Evolutionary conservation across 2,797 vertebrate genomes (phyloP), one percentile per base, ranked within the genome.

Genomic region (Hydrolagus colliei): DNA sequence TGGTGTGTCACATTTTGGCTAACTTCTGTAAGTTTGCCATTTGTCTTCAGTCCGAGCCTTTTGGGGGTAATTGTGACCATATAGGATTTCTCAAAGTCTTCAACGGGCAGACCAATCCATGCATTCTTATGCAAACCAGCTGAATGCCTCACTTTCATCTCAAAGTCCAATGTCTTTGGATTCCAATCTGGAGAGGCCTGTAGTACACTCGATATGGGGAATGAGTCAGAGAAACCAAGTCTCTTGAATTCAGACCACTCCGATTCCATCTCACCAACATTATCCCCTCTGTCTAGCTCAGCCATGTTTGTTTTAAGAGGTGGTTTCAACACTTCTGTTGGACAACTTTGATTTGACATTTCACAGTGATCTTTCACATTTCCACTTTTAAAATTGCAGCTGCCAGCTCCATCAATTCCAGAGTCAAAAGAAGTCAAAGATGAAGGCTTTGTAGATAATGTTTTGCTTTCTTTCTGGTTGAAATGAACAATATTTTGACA

Each of bases 101-200:
- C 92, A 16, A 93, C 88, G 0, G 93, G 93, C 22, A 95, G 86
- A 87, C 93, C 92, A 0, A 95, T 92, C 94, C 94, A 95, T 0
- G 93, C 93, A 86, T 96, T 95, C 59, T 35, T 88, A 9, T 92
- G 89, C 1, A 87, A 76, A 0, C 89, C 89, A 0, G 91, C 90
- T 0, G 90, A 91, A 9, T 91, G 89, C 75, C 89, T 92, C 32
- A 94, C 92, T 72, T 89, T 91, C 71, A 94, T 93, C 88, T 94
- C 92, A 27, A 94, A 89, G 86, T 93, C 91, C 27, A 92, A 87
- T 0, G 89, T 90, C 71, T 92, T 91, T 0, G 73, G 12, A 0
- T 87, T 89, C 0, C 87, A 87, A 86, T 90, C 91, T 2, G 93
- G 92, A 84, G 89, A 74, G 12, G 92, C 89, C 86, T 91, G 92